A percentile compares a stretch with the other conserved stretches of the same genome.
Evolutionary conservation across 1,140 invertebrate species (phyloP).

Genomic region (Bombus pascuorum): DNA sequence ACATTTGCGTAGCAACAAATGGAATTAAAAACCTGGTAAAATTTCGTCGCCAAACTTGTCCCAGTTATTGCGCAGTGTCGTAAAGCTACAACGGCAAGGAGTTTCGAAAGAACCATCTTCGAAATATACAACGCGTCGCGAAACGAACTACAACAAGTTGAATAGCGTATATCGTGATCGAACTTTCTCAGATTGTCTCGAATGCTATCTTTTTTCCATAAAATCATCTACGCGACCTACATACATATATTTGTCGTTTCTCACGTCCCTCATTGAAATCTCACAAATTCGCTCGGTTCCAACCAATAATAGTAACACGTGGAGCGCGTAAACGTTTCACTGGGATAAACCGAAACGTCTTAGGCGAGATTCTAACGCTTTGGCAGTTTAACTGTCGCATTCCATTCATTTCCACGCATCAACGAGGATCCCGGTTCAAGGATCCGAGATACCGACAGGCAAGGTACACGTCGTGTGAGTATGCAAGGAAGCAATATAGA

Average conservation of each 20-base stretch:
- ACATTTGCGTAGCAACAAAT: constrained; percentile 44
- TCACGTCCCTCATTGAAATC: not conserved
- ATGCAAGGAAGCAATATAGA: too few relatives aligned
- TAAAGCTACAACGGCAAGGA: not conserved
- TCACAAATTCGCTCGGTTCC: too few relatives aligned
- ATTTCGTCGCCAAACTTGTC: not conserved
- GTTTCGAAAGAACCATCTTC: not conserved
- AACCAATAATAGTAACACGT: not conserved
- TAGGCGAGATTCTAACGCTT: not conserved
- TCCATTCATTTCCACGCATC: not conserved
- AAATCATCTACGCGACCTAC: not conserved
- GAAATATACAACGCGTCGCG: not conserved
- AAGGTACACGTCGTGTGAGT: too few relatives aligned
- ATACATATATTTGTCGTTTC: not conserved
- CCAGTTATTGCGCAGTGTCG: not conserved
- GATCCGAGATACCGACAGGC: not conserved
- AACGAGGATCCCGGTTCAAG: constrained; percentile 1
- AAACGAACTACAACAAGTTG: not conserved
- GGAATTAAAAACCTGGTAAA: constrained; percentile 34
- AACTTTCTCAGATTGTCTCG: constrained; percentile 11
- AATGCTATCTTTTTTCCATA: not conserved
- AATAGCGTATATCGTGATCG: not conserved
- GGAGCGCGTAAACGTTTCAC: not conserved
- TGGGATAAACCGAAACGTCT: not conserved
- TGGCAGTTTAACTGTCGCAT: not conserved